Evolutionary conservation across 2,888 invertebrate species (phyloP), one percentile per base, ranked within the genome.

Genomic region (Bembecia ichneumoniformis): DNA sequence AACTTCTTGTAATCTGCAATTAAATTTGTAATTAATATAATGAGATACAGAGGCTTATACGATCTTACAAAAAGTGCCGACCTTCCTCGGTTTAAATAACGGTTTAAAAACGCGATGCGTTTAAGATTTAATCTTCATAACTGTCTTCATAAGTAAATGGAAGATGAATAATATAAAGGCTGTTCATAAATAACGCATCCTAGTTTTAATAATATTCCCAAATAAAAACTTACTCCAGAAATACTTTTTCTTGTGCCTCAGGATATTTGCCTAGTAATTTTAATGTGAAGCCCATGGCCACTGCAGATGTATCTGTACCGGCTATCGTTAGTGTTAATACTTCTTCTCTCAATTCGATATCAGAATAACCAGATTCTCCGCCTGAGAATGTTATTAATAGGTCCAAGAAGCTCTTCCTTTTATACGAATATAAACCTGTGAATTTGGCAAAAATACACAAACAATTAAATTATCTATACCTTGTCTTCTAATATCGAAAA

Each of bases 321-420:
- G 90, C 90, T 10, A 90, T 65, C 49, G 87, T 81, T 51, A 91
- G 74, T 0, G 90, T 89, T 48, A 89, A 69, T 0, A 90, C 80
- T 70, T 91, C 90, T 57, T 91, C 89, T 51, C 88, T 69, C 2
- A 91, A 57, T 55, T 91, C 89, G 35, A 76, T 58, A 55, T 90
- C 77, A 0, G 81, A 88, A 43, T 89, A 88, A 16, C 87, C 87
- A 1, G 68, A 78, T 5, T 87, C 87, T 5, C 78, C 78, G 0
- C 88, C 83, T 35, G 89, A 87, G 3, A 87, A 60, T 13, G 80
- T 71, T 54, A 91, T 84, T 11, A 90, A 62, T 4, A 89, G 64
- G 52, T 91, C 90, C 49, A 90, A 64, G 60, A 91, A 90, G 0
- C 88, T 83, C 62, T 86, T 87, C 17, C 64, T 78, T 53, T 71